Base-by-base conservation (phyloP, 2,797 vertebrate species). In the Myripristis jacobus region DNA sequence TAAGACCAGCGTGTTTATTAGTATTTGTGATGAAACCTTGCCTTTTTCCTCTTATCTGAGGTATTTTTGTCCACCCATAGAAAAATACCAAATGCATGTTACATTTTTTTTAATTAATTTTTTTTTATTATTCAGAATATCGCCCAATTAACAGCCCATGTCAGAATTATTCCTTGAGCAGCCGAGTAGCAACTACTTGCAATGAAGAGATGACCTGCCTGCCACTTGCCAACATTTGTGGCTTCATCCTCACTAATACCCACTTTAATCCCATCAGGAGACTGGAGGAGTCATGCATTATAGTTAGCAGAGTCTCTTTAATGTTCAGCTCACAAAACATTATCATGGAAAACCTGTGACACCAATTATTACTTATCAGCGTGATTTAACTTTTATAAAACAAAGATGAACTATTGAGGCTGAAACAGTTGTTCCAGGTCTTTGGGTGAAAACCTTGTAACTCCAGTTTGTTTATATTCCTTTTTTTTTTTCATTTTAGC, bases 111-210 rank as follows among this genome's bases (percentile, higher is more conserved):
- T n/a, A 21, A 29, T n/a, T n/a, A n/a, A 16, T 13, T 43, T 43
- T 5, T 16, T 43, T 3, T 54, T 25, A 8, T 54, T 29, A 31
- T 58, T 12, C 12, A 10, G 48, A 51, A 1, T 51, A 2, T 15
- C 10, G 13, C 38, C 8, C 50, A 21, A 12, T 19, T 36, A 50
- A 44, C 47, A 29, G 25, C 24, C 27, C 16, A 82, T 82, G 56
- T 16, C 16, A 60, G 54, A 65, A 51, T 85, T 88, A 41, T 53
- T 82, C 57, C 68, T 68, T 19, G 74, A 87, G 85, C 83, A 84
- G 22, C 62, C 67, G 34, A 72, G 16, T 50, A 75, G 46, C 59
- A 57, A 4, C 50, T 47, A 4, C 38, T 31, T 61, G 58, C 25
- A 66, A 11, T 19, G 18, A 19, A 62, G 38, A 52, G 53, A 52